Evolutionary conservation across 2,888 invertebrate genomes (phyloP).

Genomic region (Mesoligia furuncula): DNA sequence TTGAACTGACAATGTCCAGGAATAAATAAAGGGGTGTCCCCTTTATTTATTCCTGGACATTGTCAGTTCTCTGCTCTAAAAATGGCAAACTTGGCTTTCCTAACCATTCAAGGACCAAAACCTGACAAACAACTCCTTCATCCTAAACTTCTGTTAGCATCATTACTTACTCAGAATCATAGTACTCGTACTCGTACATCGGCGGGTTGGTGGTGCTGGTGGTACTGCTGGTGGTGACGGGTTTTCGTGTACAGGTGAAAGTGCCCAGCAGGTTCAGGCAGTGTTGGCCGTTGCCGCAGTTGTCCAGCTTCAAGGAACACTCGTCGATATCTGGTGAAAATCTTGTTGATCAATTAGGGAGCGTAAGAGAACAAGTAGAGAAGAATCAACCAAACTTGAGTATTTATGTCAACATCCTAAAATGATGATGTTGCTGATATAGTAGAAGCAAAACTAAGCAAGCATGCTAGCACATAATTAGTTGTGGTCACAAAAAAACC

Average conservation of each 20-base stretch:
- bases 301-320: conserved; percentile 89
- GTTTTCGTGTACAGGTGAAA: conserved; percentile 93
- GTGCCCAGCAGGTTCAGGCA: conserved; percentile 98
- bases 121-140: not conserved
- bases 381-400: not conserved
- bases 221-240: conserved; percentile 68
- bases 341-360: not conserved
- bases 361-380: not conserved
- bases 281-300: conserved; percentile 88
- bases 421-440: not conserved
- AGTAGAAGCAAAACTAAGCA: not conserved
- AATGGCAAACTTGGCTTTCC: too few species aligned
- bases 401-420: too few species aligned
- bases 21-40: too few species aligned
- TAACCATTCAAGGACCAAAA: not conserved
- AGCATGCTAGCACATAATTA: not conserved
- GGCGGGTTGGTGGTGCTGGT: conserved; percentile 63
- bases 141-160: not conserved
- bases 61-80: too few species aligned
- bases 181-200: conserved; percentile 81
- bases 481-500: not conserved
- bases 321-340: conserved; percentile 92
- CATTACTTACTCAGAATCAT: conserved; percentile 80
- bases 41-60: too few species aligned
- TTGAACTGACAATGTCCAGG: too few species aligned